Evolutionary conservation across 2,113 vertebrate species (phyloP).

Genomic region (Verasper variegatus): DNA sequence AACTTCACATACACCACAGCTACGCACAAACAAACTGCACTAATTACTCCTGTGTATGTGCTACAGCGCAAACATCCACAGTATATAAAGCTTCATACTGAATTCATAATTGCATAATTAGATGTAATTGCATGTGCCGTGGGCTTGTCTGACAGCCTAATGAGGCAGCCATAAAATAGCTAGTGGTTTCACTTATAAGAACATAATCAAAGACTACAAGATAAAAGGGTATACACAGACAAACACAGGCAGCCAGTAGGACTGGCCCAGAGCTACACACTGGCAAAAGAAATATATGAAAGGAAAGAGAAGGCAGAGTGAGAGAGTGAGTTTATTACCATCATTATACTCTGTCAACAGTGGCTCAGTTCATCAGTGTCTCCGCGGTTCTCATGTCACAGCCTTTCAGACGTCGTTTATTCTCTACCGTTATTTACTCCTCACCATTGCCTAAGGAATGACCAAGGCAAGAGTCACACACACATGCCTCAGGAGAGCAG

Average conservation of each 20-base stretch:
- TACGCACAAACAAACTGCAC: conserved; percentile 43
- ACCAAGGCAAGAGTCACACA: conserved; percentile 32
- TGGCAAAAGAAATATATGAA: conserved; percentile 38
- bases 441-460: conserved; percentile 17
- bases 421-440: conserved; percentile 21
- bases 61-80: conserved; percentile 41
- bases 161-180: conserved; percentile 66
- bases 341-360: conserved; percentile 59
- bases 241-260: conserved; percentile 43
- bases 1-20: conserved; percentile 5
- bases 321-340: conserved; percentile 28
- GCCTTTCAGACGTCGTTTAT: conserved; percentile 32
- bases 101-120: conserved; percentile 76
- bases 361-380: conserved; percentile 30
- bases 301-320: conserved; percentile 27
- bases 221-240: conserved; percentile 65
- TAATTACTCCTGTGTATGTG: conserved; percentile 44
- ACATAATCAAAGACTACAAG: conserved; percentile 70
- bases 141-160: conserved; percentile 69
- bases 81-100: conserved; percentile 54
- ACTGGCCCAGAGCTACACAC: conserved; percentile 33
- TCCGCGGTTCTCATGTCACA: conserved; percentile 18
- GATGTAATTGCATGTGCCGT: conserved; percentile 70
- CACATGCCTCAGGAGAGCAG: conserved; percentile 5
- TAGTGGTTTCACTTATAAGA: conserved; percentile 67